Conservation (phyloP, 1,140 invertebrate species). For the Coptotermes formosanus region DNA sequence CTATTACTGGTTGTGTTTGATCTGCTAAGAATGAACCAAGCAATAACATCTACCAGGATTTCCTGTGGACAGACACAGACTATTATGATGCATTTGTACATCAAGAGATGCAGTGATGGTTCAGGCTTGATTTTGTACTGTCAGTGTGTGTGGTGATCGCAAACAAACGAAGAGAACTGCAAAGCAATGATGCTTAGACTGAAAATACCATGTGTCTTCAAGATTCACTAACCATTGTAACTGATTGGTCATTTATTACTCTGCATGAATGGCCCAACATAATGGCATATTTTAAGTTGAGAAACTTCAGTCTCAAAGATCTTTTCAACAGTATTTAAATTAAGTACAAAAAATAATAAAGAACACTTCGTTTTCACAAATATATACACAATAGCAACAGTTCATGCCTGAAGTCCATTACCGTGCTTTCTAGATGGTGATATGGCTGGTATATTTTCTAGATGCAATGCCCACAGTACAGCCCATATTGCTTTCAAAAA, state of each 20-base stretch:
- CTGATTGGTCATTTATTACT: not conserved
- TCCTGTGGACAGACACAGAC: no score
- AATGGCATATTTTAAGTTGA: not conserved
- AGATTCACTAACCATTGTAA: not conserved
- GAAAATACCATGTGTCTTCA: not conserved
- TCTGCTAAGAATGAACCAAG: not conserved
- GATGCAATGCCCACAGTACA: no score
- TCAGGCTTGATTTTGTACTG: not conserved
- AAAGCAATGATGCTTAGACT: not conserved
- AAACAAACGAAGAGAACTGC: not conserved
- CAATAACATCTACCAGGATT: not conserved
- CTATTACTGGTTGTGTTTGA: not conserved
- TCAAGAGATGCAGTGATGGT: not conserved
- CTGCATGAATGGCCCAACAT: not conserved
- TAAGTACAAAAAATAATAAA: constrained; percentile 16
- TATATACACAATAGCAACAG: not conserved
- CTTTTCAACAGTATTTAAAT: constrained; percentile 7
- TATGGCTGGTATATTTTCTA: not conserved
- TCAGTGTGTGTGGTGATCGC: not conserved
- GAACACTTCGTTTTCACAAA: not conserved
- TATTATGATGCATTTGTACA: constrained; percentile 1
- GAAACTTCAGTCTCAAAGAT: not conserved
- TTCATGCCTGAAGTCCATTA: no score
- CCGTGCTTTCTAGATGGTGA: not conserved
- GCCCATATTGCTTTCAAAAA: no score